Conservation (phyloP, 2,888 invertebrate species). For the Sialis fuliginosa region DNA sequence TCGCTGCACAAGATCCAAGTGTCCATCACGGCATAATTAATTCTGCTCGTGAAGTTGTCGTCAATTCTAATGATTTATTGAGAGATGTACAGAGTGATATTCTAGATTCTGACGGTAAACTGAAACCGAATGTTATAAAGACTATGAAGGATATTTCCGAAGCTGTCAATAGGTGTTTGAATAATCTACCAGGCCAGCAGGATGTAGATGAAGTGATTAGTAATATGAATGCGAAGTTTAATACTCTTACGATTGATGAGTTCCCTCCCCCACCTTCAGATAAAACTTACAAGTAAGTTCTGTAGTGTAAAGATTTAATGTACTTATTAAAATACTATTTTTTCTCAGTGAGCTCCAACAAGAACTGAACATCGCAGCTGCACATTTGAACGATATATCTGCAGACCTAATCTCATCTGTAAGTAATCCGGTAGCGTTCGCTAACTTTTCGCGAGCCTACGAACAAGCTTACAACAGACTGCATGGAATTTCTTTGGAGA, state of each 20-base stretch:
- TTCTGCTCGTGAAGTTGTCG: constrained; percentile 66
- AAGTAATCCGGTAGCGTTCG: constrained; percentile 48
- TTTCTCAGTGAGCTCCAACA: constrained; percentile 54
- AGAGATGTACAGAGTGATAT: constrained; percentile 68
- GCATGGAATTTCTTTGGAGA: constrained; percentile 63
- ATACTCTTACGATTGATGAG: constrained; percentile 52
- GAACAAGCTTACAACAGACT: constrained; percentile 62
- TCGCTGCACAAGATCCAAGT: constrained; percentile 47
- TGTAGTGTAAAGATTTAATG: background rate
- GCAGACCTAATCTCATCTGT: constrained; percentile 67
- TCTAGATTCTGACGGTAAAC: constrained; percentile 38
- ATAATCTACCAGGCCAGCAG: constrained; percentile 80
- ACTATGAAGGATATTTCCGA: constrained; percentile 53
- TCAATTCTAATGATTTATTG: constrained; percentile 57
- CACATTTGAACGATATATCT: constrained; percentile 66
- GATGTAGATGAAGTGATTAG: constrained; percentile 84
- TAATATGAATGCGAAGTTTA: constrained; percentile 59
- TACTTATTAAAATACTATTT: constrained; percentile 4
- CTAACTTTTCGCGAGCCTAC: constrained; percentile 56
- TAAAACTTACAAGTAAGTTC: constrained; percentile 37
- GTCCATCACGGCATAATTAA: constrained; percentile 36
- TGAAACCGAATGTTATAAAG: constrained; percentile 46
- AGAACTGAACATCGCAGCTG: constrained; percentile 72
- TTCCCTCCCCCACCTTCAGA: constrained; percentile 56
- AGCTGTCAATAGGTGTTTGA: constrained; percentile 48